Evolutionary conservation across 1,140 invertebrate genomes (phyloP).

Genomic region (Eufriesea mexicana): DNA sequence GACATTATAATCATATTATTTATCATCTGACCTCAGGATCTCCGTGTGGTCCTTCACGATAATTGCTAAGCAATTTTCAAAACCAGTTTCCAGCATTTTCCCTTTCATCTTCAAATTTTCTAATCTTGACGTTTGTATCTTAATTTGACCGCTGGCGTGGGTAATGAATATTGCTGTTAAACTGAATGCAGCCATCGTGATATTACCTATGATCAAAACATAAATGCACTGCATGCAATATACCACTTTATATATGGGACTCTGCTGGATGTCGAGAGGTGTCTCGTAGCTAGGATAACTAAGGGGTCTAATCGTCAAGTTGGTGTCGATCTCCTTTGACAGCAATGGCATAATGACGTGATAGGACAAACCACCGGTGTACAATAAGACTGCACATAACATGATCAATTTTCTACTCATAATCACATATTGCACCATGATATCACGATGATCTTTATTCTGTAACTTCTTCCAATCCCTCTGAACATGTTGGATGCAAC

Average conservation of each 20-base stretch:
- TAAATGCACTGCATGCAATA: conserved; percentile 65
- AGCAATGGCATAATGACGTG: conserved; percentile 25
- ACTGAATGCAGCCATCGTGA: conserved; percentile 63
- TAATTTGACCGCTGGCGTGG: conserved; percentile 66
- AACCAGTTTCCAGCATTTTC: not conserved
- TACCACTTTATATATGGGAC: conserved; percentile 65
- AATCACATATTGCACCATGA: conserved; percentile 44
- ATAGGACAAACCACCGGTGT: conserved; percentile 48
- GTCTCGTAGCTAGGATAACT: conserved; percentile 66
- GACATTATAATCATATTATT: not conserved
- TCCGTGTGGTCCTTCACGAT: conserved; percentile 42
- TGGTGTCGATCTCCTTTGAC: not conserved
- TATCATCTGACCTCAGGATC: conserved; percentile 42
- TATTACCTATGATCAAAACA: conserved; percentile 57
- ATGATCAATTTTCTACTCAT: conserved; percentile 30
- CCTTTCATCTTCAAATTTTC: conserved; percentile 27
- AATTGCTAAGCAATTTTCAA: conserved; percentile 2
- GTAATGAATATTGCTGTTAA: conserved; percentile 67
- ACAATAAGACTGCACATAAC: conserved; percentile 20
- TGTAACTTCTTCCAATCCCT: conserved; percentile 45
- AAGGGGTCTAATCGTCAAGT: conserved; percentile 26
- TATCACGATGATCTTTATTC: not conserved
- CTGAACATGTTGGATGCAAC: conserved; percentile 49
- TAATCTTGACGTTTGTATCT: conserved; percentile 53
- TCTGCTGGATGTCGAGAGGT: conserved; percentile 62